Percentiles rank a stretch among this genome's conserved stretches.
These are phyloP conservation scores for Fulmarus glacialis DNA, from an alignment of 2,113 vertebrate species.

Conservation along the genomic window DNA sequence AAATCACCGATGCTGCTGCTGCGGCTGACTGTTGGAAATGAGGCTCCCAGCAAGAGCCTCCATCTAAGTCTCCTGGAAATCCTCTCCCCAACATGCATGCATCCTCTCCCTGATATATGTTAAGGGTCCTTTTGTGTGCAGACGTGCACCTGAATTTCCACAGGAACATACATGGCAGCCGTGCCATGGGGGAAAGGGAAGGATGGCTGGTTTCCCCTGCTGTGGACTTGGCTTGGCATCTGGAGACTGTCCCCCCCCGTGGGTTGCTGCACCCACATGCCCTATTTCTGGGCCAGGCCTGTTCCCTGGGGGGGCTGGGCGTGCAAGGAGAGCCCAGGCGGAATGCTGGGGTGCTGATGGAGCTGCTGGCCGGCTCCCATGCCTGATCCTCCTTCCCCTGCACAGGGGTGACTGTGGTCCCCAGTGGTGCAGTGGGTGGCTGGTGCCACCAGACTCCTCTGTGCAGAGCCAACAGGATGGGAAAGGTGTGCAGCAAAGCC, in stretches of 20 bases:
- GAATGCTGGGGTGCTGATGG: neutral
- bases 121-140: neutral
- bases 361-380: neutral
- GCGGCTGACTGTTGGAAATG: neutral
- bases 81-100: neutral
- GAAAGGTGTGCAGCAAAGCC: neutral
- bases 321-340: neutral
- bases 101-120: rapidly evolving
- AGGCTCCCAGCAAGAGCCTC: neutral
- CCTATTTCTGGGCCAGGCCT: neutral
- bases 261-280: neutral
- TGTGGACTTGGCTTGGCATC: neutral
- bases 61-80: neutral
- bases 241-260: rapidly evolving
- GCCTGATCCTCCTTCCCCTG: neutral
- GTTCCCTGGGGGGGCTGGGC: neutral
- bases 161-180: rapidly evolving
- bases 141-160: neutral
- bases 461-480: neutral
- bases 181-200: rapidly evolving
- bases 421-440: neutral
- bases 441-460: neutral
- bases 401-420: neutral
- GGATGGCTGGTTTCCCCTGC: neutral
- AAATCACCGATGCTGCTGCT: neutral